Percentiles rank a stretch among this genome's conserved stretches.
These are phyloP conservation scores for Chelmon rostratus DNA, from an alignment of 2,797 vertebrate genomes.

Conservation along the genomic window DNA sequence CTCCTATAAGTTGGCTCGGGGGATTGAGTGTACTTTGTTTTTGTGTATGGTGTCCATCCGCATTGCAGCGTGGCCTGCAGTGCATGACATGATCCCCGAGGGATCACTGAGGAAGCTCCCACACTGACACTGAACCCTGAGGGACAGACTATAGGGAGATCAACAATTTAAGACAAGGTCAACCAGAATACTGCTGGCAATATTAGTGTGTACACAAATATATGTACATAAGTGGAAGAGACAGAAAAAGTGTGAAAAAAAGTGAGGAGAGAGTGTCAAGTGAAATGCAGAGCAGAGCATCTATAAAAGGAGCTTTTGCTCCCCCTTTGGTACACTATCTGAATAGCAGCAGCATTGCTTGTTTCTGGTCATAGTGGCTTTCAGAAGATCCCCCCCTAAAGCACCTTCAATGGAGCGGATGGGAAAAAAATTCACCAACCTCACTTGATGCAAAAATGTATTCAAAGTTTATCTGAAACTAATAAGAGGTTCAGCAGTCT, in stretches of 20 bases:
- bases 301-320: constrained; percentile 32
- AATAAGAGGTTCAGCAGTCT: not conserved
- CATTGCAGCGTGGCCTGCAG: not conserved
- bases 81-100: constrained; percentile 37
- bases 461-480: not conserved
- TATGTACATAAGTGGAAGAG: constrained; percentile 12
- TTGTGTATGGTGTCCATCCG: constrained; percentile 22
- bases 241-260: constrained; percentile 5
- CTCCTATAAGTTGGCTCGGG: constrained; percentile 1
- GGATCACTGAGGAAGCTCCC: constrained; percentile 18
- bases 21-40: constrained; percentile 21
- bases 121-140: constrained; percentile 17
- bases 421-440: not conserved
- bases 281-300: not conserved
- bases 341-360: constrained; percentile 29
- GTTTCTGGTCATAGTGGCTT: not conserved
- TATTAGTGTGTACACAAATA: constrained; percentile 20
- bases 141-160: constrained; percentile 14
- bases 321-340: constrained; percentile 52
- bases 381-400: not conserved
- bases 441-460: not conserved
- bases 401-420: not conserved
- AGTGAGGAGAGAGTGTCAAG: constrained; percentile 1
- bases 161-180: constrained; percentile 37
- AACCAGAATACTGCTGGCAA: constrained; percentile 10